Percentiles rank a stretch among this genome's conserved stretches.
These are phyloP conservation scores for Tipula helvola DNA, from an alignment of 2,888 invertebrate genomes.

Conservation along the genomic window DNA sequence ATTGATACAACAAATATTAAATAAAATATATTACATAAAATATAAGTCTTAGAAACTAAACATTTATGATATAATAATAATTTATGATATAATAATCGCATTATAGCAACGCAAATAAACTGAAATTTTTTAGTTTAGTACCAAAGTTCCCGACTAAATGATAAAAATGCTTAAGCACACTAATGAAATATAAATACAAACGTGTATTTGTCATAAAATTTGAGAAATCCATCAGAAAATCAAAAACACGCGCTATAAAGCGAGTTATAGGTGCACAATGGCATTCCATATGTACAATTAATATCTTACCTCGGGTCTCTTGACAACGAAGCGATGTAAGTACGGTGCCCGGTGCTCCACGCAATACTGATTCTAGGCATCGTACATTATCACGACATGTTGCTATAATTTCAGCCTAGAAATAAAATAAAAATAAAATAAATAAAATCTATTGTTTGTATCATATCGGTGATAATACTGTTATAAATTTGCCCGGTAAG, in stretches of 20 bases:
- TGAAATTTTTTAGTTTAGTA: background rate
- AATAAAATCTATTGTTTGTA: background rate
- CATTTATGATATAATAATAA: background rate
- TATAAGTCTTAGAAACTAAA: background rate
- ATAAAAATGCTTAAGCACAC: constrained; percentile 19
- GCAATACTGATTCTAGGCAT: constrained; percentile 59
- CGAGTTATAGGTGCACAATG: constrained; percentile 34
- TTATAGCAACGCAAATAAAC: background rate
- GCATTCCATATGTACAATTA: constrained; percentile 23
- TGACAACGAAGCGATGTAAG: constrained; percentile 42
- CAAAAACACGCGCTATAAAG: constrained; percentile 31
- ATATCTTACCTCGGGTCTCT: constrained; percentile 44
- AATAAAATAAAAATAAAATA: background rate
- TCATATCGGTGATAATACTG: background rate
- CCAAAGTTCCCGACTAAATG: constrained; percentile 7
- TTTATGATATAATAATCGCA: background rate
- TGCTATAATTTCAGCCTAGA: constrained; percentile 70
- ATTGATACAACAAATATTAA: background rate
- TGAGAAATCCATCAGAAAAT: constrained; percentile 29
- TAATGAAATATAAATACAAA: constrained; percentile 29
- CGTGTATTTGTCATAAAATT: constrained; percentile 30
- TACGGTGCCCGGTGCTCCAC: constrained; percentile 38
- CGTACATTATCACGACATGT: constrained; percentile 79
- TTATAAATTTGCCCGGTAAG: background rate
- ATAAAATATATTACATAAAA: background rate